Conservation (phyloP, 2,113 vertebrate genomes). For the Galbula dea region DNA sequence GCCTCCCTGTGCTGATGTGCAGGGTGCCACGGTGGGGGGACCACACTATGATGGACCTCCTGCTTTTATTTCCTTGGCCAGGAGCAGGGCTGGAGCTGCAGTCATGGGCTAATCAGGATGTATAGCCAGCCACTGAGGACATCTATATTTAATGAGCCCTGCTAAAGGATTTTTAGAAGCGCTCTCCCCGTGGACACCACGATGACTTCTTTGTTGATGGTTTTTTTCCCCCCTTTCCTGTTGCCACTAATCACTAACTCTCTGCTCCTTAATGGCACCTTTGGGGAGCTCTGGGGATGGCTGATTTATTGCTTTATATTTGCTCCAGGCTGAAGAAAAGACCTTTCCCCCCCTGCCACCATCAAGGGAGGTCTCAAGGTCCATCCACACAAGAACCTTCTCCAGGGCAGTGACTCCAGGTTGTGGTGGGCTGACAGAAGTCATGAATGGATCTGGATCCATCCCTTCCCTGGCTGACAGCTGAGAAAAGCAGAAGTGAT, state of each 20-base stretch:
- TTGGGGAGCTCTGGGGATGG: conserved; percentile 32
- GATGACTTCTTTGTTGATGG: conserved; percentile 62
- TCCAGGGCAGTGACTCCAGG: neutral
- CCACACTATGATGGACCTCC: neutral
- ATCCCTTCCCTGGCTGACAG: neutral
- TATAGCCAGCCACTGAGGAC: conserved; percentile 55
- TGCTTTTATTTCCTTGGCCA: neutral
- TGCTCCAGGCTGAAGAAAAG: neutral
- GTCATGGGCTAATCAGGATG: conserved; percentile 60
- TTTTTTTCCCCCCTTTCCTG: conserved; percentile 50
- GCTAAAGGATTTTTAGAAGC: conserved; percentile 68
- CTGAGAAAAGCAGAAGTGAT: accelerated
- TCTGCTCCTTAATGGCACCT: conserved; percentile 54
- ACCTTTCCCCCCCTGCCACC: too few relatives aligned
- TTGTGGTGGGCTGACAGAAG: too few relatives aligned
- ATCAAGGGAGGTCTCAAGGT: accelerated
- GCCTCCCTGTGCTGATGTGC: accelerated
- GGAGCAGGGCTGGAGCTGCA: conserved; percentile 27
- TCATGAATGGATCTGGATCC: neutral
- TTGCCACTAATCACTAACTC: conserved; percentile 57
- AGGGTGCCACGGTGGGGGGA: too few relatives aligned
- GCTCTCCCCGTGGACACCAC: conserved; percentile 30
- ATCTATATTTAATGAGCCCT: conserved; percentile 65
- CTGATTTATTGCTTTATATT: conserved; percentile 29
- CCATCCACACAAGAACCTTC: neutral